These are phyloP conservation scores for Nephrotoma appendiculata DNA, from an alignment of 2,888 invertebrate genomes.

Conservation along the genomic window DNA sequence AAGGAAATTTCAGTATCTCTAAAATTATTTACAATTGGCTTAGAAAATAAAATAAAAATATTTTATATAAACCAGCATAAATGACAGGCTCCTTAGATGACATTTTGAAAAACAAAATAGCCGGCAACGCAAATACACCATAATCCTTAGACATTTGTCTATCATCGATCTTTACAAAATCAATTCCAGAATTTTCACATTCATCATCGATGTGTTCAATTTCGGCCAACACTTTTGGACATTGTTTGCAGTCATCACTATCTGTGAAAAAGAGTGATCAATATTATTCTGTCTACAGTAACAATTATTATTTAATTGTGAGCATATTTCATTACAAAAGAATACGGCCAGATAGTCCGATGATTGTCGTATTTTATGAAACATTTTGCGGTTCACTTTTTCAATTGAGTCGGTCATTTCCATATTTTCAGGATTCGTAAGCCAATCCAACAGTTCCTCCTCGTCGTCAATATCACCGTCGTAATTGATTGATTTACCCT, in stretches of 20 bases:
- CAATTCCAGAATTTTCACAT: conserved; percentile 77
- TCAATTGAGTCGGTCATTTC: conserved; percentile 87
- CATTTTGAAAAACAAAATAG: conserved; percentile 77
- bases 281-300: neutral
- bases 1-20: neutral
- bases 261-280: conserved; percentile 38
- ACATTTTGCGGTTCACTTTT: conserved; percentile 84
- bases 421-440: conserved; percentile 88
- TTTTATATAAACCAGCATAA: conserved; percentile 52
- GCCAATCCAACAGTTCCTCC: conserved; percentile 75
- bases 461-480: conserved; percentile 88
- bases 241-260: conserved; percentile 90
- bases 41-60: neutral
- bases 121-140: conserved; percentile 82
- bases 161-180: conserved; percentile 86
- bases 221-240: conserved; percentile 71
- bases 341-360: conserved; percentile 85
- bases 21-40: neutral
- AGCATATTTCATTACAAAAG: conserved; percentile 57
- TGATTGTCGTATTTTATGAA: conserved; percentile 74
- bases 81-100: conserved; percentile 81
- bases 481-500: conserved; percentile 78
- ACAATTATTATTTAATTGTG: neutral
- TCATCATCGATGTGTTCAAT: conserved; percentile 91
- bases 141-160: conserved; percentile 71